Percentiles rank a stretch among this genome's conserved stretches.
Evolutionary conservation across 2,888 invertebrate genomes (phyloP).

Genomic region (Hololepta plana): DNA sequence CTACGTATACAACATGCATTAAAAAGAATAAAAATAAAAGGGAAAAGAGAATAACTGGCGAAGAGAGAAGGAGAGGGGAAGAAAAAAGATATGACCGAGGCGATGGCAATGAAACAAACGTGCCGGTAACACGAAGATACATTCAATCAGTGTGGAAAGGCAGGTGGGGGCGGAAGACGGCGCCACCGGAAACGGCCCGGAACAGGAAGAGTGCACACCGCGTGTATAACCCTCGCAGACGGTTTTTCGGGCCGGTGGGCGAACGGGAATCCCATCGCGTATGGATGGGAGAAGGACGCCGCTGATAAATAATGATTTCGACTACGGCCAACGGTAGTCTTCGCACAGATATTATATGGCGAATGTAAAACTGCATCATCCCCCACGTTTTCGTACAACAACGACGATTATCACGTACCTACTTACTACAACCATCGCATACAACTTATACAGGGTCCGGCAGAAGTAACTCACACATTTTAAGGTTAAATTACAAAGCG

Average conservation of each 20-base stretch:
- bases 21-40: neutral
- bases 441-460: too few species aligned
- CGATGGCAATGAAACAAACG: constrained; percentile 20
- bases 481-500: too few species aligned
- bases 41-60: constrained; percentile 4
- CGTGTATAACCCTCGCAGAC: constrained; percentile 7
- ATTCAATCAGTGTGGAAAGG: constrained; percentile 20
- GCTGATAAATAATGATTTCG: too few species aligned
- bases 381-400: too few species aligned
- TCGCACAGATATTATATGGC: too few species aligned
- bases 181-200: constrained; percentile 21
- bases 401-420: too few species aligned
- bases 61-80: constrained; percentile 4
- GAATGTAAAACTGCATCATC: too few species aligned
- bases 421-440: too few species aligned
- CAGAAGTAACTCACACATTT: too few species aligned
- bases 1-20: too few species aligned
- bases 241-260: constrained; percentile 2
- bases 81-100: constrained; percentile 11
- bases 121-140: constrained; percentile 20
- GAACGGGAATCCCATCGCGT: constrained; percentile 2
- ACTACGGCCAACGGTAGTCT: too few species aligned
- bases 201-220: constrained; percentile 20
- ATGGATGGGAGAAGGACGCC: constrained; percentile 1
- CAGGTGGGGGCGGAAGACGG: constrained; percentile 19